These are phyloP conservation scores for Ispidina lecontei DNA, from an alignment of 2,797 vertebrate species.

Conservation along the genomic window DNA sequence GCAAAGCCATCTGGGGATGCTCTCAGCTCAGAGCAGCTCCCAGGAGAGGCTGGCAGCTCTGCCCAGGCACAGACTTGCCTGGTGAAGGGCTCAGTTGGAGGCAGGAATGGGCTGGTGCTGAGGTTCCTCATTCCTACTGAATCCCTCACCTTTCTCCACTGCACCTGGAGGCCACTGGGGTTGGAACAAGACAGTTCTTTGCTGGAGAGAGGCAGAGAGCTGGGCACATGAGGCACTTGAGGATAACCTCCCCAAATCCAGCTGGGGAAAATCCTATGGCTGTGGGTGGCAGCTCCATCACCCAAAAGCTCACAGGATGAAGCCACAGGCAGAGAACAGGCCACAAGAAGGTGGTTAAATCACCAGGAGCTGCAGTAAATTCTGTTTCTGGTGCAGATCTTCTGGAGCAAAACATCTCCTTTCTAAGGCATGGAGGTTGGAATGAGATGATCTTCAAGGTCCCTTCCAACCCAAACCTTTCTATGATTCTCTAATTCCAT, in stretches of 20 bases:
- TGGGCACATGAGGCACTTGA: accelerated
- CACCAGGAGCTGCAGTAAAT: not conserved
- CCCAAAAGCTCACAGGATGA: not conserved
- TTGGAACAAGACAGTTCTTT: not conserved
- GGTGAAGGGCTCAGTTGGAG: not conserved
- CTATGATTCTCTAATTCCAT: too few relatives aligned
- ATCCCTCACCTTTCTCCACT: slow-evolving; percentile 3
- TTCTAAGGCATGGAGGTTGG: not conserved
- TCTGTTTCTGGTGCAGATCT: not conserved
- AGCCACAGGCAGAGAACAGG: not conserved
- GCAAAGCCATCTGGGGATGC: not conserved
- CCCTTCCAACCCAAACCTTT: too few relatives aligned
- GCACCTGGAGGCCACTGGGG: not conserved
- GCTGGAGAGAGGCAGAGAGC: not conserved
- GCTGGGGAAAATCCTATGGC: not conserved
- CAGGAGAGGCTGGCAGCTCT: not conserved
- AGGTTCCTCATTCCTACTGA: not conserved
- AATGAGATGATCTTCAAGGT: too few relatives aligned
- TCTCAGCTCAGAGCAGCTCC: not conserved
- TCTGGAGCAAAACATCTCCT: not conserved
- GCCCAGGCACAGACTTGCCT: slow-evolving; percentile 13
- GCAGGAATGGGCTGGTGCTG: slow-evolving; percentile 10
- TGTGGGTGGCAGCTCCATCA: not conserved
- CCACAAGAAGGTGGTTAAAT: not conserved
- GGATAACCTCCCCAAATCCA: not conserved